Base-by-base conservation (phyloP, 2,797 vertebrate species). In the Megalops cyprinoides region DNA sequence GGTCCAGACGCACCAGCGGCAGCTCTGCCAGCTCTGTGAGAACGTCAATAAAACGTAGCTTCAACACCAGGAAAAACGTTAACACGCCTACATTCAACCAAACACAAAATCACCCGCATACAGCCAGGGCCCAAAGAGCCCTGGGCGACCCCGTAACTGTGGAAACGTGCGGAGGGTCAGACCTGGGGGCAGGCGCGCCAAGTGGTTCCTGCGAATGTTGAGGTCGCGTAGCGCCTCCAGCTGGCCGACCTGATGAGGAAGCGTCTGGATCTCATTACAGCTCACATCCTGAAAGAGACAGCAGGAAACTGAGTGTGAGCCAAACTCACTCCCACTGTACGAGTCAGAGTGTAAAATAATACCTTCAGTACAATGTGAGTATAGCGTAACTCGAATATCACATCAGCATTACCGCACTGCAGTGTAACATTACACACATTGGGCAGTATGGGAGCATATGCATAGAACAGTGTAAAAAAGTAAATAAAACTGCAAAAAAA, bases 191-290 rank as follows among this genome's bases (percentile, higher is more conserved):
- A 99, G 94, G 73, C 65, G 91, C 69, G 96, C 89, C 90, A 99
- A 94, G 90, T 98, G 95, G 92, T 99, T 99, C 87, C 98, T 96
- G 90, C 98, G 94, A 84, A 99, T 93, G 86, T 98, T 99, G 73
- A 99, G 93, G 91, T 99, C 98, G 76, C 97, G 88, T 53, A 99
- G 93, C 53, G 94, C 91, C 87, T 97, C 96, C 87, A 99, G 90
- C 87, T 92, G 93, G 85, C 97, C 96, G 55, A 99, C 92, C 88
- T 99, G 97, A 20, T 95, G 91, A 75, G 98, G 98, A 84, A 99
- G 87, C 77, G 92, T 96, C 92, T 97, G 97, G 92, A 99, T 97
- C 94, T 99, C 98, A 85, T 99, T 99, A 89, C 98, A 98, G 93
- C 98, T 99, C 65, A 99, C 96, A 77, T 99, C 98, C 98, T 99